Percentiles rank a stretch among this genome's conserved stretches.
These are phyloP conservation scores for Bucco capensis DNA, from an alignment of 2,113 vertebrate species.

Conservation along the genomic window DNA sequence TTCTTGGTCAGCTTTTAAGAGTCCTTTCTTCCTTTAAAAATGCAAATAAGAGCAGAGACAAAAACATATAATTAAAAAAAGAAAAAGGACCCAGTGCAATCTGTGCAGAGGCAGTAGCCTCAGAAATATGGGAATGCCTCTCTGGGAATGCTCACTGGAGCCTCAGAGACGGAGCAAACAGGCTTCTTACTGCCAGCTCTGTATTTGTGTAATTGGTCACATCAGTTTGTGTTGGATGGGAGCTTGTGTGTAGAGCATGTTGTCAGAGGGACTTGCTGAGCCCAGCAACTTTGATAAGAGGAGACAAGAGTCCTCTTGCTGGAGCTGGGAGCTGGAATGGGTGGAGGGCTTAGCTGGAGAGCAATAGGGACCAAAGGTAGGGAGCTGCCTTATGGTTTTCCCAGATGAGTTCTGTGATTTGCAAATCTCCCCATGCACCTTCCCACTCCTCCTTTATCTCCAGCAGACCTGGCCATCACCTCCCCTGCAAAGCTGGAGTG, in stretches of 20 bases:
- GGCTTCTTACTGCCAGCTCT: not conserved
- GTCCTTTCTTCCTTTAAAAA: not conserved
- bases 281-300: not conserved
- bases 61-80: too few relatives aligned
- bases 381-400: not conserved
- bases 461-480: not conserved
- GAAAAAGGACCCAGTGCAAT: not conserved
- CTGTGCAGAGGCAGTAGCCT: not conserved
- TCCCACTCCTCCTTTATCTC: not conserved
- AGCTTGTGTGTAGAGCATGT: fast-evolving
- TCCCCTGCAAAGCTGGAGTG: not conserved
- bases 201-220: constrained; percentile 22
- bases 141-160: constrained; percentile 16
- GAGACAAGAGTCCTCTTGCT: not conserved
- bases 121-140: not conserved
- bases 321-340: not conserved
- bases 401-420: not conserved
- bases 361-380: not conserved
- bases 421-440: not conserved
- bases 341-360: not conserved
- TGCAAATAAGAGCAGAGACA: not conserved
- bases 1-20: not conserved
- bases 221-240: constrained; percentile 42
- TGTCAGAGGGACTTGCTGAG: not conserved
- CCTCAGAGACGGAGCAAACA: not conserved